Evolutionary conservation across 2,888 invertebrate genomes (phyloP).

Genomic region (Salpingus planirostris): DNA sequence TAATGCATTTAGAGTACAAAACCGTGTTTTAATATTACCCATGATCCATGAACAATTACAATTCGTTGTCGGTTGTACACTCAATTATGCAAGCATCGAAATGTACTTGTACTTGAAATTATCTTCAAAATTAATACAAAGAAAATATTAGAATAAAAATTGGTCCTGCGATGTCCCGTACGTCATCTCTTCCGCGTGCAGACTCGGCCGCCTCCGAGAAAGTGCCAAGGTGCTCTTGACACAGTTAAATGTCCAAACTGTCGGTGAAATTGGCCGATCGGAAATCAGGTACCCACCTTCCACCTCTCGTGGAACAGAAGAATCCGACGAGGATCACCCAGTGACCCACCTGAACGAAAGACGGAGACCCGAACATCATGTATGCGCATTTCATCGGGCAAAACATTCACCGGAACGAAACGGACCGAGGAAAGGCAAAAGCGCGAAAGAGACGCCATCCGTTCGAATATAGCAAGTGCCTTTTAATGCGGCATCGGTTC

Average conservation of each 20-base stretch:
- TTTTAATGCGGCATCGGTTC: too few relatives aligned
- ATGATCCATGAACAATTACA: too few relatives aligned
- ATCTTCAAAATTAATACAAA: too few relatives aligned
- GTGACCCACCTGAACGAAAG: not conserved
- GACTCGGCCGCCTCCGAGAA: conserved; percentile 4
- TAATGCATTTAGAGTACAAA: too few relatives aligned
- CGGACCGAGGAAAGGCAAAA: too few relatives aligned
- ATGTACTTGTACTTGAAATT: too few relatives aligned
- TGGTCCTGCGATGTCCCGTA: not conserved
- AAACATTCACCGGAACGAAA: conserved; percentile 7
- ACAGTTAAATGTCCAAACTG: conserved; percentile 5
- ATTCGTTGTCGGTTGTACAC: too few relatives aligned
- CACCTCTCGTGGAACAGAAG: not conserved
- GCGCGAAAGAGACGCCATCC: too few relatives aligned
- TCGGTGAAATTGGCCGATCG: conserved; percentile 11
- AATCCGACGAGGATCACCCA: conserved; percentile 7
- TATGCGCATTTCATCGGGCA: not conserved
- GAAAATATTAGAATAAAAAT: too few relatives aligned
- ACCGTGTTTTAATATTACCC: too few relatives aligned
- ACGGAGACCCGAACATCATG: conserved; percentile 3
- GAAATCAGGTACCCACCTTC: conserved; percentile 9
- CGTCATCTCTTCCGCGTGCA: not conserved
- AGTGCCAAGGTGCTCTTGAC: conserved; percentile 10
- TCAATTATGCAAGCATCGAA: too few relatives aligned
- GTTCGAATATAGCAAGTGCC: conserved; percentile 8